These are phyloP conservation scores for Sinocyclocheilus anshuiensis DNA, from an alignment of 2,113 vertebrate species.

Conservation along the genomic window DNA sequence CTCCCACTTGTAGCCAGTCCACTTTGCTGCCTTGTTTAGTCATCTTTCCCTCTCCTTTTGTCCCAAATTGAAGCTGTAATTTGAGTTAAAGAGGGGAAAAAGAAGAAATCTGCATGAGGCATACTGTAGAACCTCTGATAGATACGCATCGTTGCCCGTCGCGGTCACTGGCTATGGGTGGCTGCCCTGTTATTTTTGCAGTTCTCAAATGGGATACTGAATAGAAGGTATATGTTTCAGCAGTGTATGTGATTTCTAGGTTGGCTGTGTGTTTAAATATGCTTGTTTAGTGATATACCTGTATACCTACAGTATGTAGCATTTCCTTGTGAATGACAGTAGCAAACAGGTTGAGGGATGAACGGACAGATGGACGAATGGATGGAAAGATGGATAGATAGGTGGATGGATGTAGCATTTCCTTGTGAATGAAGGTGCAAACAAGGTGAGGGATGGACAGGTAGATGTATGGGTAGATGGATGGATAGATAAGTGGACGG, in stretches of 20 bases:
- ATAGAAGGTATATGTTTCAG: not conserved
- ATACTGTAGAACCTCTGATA: conserved; percentile 16
- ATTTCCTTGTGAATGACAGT: not conserved
- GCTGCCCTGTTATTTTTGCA: conserved; percentile 31
- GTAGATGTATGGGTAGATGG: no score
- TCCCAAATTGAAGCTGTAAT: conserved; percentile 28
- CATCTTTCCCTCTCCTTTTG: not conserved
- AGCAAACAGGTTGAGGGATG: not conserved
- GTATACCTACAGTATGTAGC: not conserved
- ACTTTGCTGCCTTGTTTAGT: not conserved
- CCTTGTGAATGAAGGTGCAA: not conserved
- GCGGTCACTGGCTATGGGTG: conserved; percentile 22
- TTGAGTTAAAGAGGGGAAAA: conserved; percentile 30
- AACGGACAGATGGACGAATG: not conserved
- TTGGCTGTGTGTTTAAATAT: not conserved
- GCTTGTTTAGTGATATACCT: not conserved
- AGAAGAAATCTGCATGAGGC: not conserved
- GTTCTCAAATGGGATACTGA: not conserved
- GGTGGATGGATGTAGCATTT: no score
- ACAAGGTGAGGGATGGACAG: not conserved
- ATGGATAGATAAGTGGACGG: no score
- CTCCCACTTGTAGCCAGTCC: not conserved
- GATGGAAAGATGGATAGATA: no score
- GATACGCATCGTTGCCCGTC: conserved; percentile 9
- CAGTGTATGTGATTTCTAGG: not conserved